phyloP scores from a whole-genome alignment of 2,113 vertebrate species.

The Myiagra hebetior region DNA sequence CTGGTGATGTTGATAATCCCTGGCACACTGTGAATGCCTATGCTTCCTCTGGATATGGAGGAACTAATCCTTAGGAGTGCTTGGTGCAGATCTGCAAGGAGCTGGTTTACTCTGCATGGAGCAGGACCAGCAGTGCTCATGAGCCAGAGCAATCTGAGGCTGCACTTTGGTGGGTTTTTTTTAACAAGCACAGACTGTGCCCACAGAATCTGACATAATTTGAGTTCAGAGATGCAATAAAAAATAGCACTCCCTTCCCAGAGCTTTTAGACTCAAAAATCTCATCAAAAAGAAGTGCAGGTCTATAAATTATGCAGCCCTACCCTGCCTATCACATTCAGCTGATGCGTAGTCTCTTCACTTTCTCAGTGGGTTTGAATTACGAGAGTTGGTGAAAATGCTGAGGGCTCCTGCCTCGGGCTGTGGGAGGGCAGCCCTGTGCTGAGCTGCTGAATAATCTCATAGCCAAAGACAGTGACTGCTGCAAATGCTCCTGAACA shows the following conservation, averaged over 20 bases:
- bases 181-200: not conserved
- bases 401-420: not conserved
- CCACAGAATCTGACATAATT: not conserved
- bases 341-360: not conserved
- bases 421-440: not conserved
- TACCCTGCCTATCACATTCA: not conserved
- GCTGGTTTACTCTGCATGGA: not conserved
- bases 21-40: rapidly evolving
- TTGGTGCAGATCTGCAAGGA: not conserved
- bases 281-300: conserved; percentile 35
- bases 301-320: conserved; percentile 30
- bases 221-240: not conserved
- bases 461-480: rapidly evolving
- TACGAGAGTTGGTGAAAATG: not conserved
- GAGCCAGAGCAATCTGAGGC: not conserved
- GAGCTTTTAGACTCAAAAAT: conserved; percentile 19
- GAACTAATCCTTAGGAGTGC: not conserved
- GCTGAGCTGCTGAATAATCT: not conserved
- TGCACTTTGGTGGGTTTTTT: not conserved
- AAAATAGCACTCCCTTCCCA: not conserved
- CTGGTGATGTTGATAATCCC: not conserved
- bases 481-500: not conserved
- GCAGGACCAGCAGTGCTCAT: not conserved
- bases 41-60: not conserved
- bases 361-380: not conserved